These are phyloP conservation scores for Gallinago paraguaiae DNA, from an alignment of 2,113 vertebrate species.

Conservation along the genomic window DNA sequence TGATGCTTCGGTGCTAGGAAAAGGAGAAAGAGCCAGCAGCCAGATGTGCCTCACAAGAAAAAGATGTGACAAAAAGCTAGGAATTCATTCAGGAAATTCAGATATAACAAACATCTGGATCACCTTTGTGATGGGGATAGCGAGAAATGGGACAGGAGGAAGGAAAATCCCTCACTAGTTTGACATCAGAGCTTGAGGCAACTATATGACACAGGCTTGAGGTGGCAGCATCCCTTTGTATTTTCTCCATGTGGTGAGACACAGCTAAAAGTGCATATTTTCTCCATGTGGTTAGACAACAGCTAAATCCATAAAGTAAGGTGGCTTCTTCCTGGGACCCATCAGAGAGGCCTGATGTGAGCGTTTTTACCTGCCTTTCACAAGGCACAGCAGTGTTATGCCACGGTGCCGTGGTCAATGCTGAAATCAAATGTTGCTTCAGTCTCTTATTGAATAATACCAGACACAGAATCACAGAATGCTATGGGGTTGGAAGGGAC, in stretches of 20 bases:
- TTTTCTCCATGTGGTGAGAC: neutral
- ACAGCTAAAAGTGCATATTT: neutral
- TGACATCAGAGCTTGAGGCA: neutral
- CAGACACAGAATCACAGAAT: neutral
- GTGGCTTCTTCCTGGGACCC: neutral
- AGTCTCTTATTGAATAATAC: neutral
- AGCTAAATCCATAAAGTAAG: neutral
- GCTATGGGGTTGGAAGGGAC: too few species aligned
- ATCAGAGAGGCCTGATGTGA: neutral
- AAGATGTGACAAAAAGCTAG: neutral
- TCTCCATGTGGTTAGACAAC: neutral
- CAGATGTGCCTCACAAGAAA: neutral
- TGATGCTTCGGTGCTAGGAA: neutral
- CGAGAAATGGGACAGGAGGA: neutral
- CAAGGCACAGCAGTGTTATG: neutral
- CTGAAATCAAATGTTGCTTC: neutral
- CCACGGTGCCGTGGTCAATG: neutral
- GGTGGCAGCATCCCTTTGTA: neutral
- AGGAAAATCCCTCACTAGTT: neutral
- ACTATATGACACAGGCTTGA: neutral
- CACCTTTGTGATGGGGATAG: neutral
- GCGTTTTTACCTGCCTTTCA: neutral
- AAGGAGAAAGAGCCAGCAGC: neutral
- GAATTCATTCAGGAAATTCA: neutral
- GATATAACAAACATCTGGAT: neutral